These are phyloP conservation scores for Anisognathus igniventris DNA, from an alignment of 2,797 vertebrate genomes.

Conservation along the genomic window DNA sequence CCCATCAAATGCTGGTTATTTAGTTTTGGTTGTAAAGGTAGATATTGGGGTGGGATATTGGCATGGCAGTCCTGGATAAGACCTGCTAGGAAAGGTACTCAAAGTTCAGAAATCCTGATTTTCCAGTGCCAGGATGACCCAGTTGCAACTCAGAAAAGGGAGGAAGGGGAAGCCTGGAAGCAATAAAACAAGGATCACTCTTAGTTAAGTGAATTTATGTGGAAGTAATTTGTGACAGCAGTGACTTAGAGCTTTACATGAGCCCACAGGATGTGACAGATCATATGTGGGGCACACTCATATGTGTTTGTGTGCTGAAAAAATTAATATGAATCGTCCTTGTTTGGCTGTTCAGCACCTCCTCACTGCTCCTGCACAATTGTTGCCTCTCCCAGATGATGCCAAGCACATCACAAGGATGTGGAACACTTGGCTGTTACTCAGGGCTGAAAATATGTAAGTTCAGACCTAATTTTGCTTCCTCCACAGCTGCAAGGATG, in stretches of 20 bases:
- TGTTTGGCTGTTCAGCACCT: background rate
- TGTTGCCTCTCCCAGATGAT: background rate
- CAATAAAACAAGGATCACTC: background rate
- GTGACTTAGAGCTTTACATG: background rate
- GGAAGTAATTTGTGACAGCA: background rate
- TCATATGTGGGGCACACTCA: background rate
- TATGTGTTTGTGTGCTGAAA: background rate
- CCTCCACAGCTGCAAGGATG: conserved; percentile 49
- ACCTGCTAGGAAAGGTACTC: background rate
- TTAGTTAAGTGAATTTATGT: background rate
- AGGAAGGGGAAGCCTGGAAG: background rate
- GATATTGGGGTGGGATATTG: background rate
- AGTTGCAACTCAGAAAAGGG: background rate
- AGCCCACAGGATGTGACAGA: background rate
- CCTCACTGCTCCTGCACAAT: background rate
- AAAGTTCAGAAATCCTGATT: background rate
- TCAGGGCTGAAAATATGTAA: conserved; percentile 42
- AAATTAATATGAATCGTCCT: background rate
- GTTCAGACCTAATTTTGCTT: conserved; percentile 26
- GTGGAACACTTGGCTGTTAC: background rate
- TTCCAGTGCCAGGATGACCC: background rate
- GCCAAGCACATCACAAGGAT: background rate
- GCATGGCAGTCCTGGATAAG: background rate
- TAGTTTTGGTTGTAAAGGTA: background rate
- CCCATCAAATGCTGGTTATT: background rate